These are phyloP conservation scores for Sebastes steindachneri DNA, from an alignment of 2,797 vertebrate species.

Conservation along the genomic window DNA sequence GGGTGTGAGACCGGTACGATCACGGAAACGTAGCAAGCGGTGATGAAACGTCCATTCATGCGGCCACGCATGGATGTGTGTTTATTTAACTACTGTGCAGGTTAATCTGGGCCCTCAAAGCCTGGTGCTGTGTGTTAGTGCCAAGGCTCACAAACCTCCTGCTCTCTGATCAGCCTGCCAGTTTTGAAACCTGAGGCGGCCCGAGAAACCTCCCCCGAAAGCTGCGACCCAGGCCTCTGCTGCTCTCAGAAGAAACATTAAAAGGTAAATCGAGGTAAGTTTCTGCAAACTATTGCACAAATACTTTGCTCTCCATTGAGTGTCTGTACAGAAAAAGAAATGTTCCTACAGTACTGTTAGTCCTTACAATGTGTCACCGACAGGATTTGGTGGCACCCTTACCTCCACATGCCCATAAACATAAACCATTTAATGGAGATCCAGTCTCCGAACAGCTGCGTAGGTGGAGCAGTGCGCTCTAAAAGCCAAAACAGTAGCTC, in stretches of 20 bases:
- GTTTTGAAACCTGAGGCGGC: constrained; percentile 70
- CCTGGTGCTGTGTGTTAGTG: constrained; percentile 59
- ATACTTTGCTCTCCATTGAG: constrained; percentile 48
- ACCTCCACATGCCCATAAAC: constrained; percentile 53
- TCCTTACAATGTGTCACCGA: constrained; percentile 29
- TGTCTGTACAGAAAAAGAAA: constrained; percentile 12
- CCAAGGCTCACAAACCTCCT: constrained; percentile 75
- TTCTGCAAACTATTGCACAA: constrained; percentile 42
- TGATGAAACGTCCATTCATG: constrained; percentile 78
- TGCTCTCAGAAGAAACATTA: constrained; percentile 19
- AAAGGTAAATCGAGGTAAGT: constrained; percentile 47
- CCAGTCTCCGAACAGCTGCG: constrained; percentile 28
- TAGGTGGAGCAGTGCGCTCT: constrained; percentile 13
- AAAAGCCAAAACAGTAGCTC: constrained; percentile 77
- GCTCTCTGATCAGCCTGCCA: constrained; percentile 72
- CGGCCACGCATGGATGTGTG: constrained; percentile 58
- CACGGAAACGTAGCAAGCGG: constrained; percentile 63
- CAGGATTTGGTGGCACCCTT: constrained; percentile 53
- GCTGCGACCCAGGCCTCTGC: constrained; percentile 17
- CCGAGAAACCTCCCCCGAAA: constrained; percentile 45
- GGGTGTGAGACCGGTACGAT: constrained; percentile 49
- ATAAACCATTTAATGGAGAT: constrained; percentile 49
- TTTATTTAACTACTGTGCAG: constrained; percentile 79
- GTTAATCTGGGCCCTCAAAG: constrained; percentile 77
- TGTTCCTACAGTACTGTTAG: constrained; percentile 9